A percentile compares a stretch with the other conserved stretches of the same genome.
phyloP scores from a whole-genome alignment of 2,113 vertebrate genomes.

The Setophaga coronata region DNA sequence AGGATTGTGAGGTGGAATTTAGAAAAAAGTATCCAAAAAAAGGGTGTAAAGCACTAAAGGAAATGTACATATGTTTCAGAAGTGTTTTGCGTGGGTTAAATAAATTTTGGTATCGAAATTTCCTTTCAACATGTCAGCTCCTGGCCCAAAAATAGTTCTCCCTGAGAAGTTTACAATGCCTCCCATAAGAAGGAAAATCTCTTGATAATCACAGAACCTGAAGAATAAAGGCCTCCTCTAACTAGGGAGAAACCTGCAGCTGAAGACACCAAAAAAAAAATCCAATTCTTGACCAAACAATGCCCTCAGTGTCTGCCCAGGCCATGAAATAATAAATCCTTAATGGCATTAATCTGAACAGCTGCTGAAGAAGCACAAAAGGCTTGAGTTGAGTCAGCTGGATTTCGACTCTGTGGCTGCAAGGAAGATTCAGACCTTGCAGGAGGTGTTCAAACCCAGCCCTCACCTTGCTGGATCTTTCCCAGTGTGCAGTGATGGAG shows the following conservation, averaged over 20 bases:
- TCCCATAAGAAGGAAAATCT: neutral
- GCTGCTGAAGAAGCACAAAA: slow-evolving; percentile 46
- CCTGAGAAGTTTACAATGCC: neutral
- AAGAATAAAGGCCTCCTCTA: neutral
- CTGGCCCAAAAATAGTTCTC: neutral
- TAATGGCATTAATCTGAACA: neutral
- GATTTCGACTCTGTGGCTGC: neutral
- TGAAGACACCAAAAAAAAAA: neutral
- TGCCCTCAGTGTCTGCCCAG: neutral
- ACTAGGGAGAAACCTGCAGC: neutral
- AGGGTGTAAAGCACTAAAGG: neutral
- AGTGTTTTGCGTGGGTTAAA: fast-evolving
- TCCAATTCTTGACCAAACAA: neutral
- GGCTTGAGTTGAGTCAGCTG: slow-evolving; percentile 5
- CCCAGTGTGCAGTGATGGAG: neutral
- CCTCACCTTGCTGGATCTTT: neutral
- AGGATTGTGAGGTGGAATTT: neutral
- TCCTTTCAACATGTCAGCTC: neutral
- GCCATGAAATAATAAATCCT: neutral
- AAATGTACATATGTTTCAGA: neutral
- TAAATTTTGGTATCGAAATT: neutral
- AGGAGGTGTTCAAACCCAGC: neutral
- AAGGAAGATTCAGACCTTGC: neutral
- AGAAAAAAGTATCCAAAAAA: neutral
- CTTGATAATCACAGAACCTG: neutral